Evolutionary conservation across 2,797 vertebrate species (phyloP).

Genomic region (Psittacula echo): DNA sequence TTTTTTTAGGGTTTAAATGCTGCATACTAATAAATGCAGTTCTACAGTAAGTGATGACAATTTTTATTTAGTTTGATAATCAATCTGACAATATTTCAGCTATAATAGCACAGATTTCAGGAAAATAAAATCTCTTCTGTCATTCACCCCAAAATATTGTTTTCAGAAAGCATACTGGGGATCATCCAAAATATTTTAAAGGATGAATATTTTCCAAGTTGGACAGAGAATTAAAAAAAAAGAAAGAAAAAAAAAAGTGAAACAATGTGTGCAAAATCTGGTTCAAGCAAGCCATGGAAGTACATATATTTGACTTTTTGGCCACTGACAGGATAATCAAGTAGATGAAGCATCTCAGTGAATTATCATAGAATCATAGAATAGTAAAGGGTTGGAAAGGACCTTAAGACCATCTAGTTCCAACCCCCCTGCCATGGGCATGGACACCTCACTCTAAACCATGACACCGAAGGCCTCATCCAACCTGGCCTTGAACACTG

Average conservation of each 20-base stretch:
- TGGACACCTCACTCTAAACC: no score
- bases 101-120: background rate
- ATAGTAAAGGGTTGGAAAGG: no score
- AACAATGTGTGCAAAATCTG: background rate
- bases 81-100: background rate
- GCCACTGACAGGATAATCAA: conserved; percentile 23
- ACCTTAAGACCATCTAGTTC: no score
- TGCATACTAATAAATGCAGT: background rate
- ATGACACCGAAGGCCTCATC: no score
- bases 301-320: background rate
- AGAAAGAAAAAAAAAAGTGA: no score
- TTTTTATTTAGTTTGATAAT: background rate
- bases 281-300: background rate
- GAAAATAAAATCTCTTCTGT: background rate
- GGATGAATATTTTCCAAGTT: background rate
- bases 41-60: background rate
- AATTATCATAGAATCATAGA: background rate
- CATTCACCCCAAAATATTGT: background rate
- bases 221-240: background rate
- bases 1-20: background rate
- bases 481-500: no score
- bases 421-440: no score
- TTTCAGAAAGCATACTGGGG: background rate
- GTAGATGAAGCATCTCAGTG: conserved; percentile 10
- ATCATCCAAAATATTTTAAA: background rate